Evolutionary conservation across 2,888 invertebrate species (phyloP), one percentile per base, ranked within the genome.

Genomic region (Yponomeuta cagnagella): DNA sequence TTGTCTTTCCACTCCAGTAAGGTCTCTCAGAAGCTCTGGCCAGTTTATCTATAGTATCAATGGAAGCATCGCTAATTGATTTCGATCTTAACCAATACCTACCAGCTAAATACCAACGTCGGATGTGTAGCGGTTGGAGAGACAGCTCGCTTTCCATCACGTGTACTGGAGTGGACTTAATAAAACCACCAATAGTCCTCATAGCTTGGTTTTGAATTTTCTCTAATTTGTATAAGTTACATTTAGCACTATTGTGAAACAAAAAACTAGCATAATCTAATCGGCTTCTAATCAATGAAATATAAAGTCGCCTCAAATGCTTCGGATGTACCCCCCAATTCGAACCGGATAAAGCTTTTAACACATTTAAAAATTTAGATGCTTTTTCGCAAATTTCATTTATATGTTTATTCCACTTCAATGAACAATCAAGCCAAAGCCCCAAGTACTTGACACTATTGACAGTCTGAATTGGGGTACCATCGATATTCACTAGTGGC

Each of bases 311-410:
- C 33, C 33, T 33, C 33, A 33, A 33, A 33, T 33, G 33, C 33
- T 33, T 33, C 33, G 33, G 70, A 64, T 73, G 72, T 48, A 74
- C 33, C 0, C 73, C 72, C 73, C 72, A 74, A 6, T 67, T 37
- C 12, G 70, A 31, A 2, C 74, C 74, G 10, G 73, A 63, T 58
- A 73, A 58, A 12, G 73, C 15, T 70, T 73, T 76, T 63, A 76
- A 71, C 5, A 75, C 48, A 69, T 75, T 75, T 43, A 76, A 67
- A 30, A 71, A 72, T 63, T 68, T 73, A 4, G n/a, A n/a, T n/a
- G n/a, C n/a, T n/a, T n/a, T n/a, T n/a, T n/a, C n/a, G n/a, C n/a
- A n/a, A n/a, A n/a, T n/a, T n/a, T n/a, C n/a, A n/a, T n/a, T n/a
- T n/a, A n/a, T n/a, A n/a, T n/a, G n/a, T n/a, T n/a, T n/a, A n/a